These are phyloP conservation scores for Lepidocolaptes lacrymiger DNA, from an alignment of 2,797 vertebrate species.

Conservation along the genomic window DNA sequence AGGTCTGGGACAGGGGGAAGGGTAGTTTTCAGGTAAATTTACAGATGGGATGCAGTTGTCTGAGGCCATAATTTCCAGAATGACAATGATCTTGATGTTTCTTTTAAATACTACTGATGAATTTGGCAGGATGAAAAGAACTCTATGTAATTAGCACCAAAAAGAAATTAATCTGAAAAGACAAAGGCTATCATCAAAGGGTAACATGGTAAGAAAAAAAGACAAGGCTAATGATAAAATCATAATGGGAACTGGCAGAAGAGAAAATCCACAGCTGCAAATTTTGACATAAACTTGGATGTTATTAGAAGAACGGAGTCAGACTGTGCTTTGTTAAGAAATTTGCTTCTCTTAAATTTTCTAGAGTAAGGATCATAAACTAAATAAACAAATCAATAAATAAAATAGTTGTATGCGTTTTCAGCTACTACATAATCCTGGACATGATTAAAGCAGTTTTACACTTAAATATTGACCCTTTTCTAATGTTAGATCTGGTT, in stretches of 20 bases:
- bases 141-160: not conserved
- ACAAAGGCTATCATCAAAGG: constrained; percentile 15
- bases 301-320: not conserved
- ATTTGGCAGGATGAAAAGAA: not conserved
- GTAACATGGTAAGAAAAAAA: not conserved
- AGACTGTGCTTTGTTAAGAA: not conserved
- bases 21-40: not conserved
- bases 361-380: not conserved
- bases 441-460: not conserved
- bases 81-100: not conserved
- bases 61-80: not conserved
- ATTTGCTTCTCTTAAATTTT: not conserved
- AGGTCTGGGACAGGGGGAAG: not conserved
- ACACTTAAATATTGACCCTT: not conserved
- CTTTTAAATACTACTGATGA: not conserved
- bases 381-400: not conserved
- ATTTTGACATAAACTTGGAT: not conserved
- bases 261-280: not conserved
- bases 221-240: not conserved
- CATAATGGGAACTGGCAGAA: constrained; percentile 22
- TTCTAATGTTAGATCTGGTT: not conserved
- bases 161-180: constrained; percentile 27
- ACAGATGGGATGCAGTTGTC: not conserved
- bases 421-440: not conserved
- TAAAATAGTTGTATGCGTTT: not conserved